Base-by-base conservation (phyloP, 2,888 invertebrate genomes). In the Dolichomitus sp. region DNA sequence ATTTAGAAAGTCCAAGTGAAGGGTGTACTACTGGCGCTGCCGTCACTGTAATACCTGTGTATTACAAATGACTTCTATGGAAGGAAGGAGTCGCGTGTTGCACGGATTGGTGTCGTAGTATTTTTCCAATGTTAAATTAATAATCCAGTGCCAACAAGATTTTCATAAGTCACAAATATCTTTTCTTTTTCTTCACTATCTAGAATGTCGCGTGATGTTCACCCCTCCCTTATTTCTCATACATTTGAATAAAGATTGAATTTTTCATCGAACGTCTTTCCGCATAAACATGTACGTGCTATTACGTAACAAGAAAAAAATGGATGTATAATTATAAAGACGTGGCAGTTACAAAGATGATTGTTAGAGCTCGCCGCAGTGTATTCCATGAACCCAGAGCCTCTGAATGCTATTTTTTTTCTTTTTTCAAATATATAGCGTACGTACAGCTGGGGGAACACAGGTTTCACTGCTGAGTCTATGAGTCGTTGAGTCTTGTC, bases 1-100 rank as follows among this genome's bases (percentile, higher is more conserved):
- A 91, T 93, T 93, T 93, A 93, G 93, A 93, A 93, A 93, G 93
- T 93, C 87, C 86, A 86, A 90, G 92, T 91, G 92, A 91, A 92
- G 90, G 92, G 92, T 88, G 86, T 69, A 57, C 45, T 45, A 59
- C 59, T 37, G 48, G 19, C 33, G 45, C 63, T 50, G 61, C 54
- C 50, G 66, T 17, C 50, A 48, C 45, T 42, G 63, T 68, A 50
- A 27, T 23, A 57, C 33, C 52, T 42, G 63, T 70, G 57, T 37
- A 14, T 12, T 33, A 23, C n/a, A 12, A 23, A 65, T 14, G 57
- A 30, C 23, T 30, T 52, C 14, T 27, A 33, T 17, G 52, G 6
- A 48, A 17, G 37, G 9, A 37, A 37, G 9, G 45, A 59, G 33
- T 72, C 30, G 45, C 80, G 73, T 59, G 42, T 45, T 59, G 45